Evolutionary conservation across 2,113 vertebrate genomes (phyloP).

Genomic region (Embiotoca jacksoni): DNA sequence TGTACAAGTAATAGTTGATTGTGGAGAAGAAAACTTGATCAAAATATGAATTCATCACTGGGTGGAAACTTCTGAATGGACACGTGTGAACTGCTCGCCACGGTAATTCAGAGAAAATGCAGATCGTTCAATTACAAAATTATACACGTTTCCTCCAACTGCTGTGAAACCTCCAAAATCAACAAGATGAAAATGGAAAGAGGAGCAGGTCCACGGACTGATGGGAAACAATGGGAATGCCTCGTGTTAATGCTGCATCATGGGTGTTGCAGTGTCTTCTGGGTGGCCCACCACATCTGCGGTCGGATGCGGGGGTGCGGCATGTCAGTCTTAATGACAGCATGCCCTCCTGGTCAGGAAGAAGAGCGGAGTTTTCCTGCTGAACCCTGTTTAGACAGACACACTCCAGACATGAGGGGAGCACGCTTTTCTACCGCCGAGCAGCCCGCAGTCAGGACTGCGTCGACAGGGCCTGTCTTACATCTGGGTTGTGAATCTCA

Average conservation of each 20-base stretch:
- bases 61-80: constrained; percentile 29
- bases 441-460: constrained; percentile 22
- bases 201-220: not conserved
- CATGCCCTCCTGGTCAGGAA: constrained; percentile 44
- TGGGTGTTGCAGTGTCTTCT: constrained; percentile 54
- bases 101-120: constrained; percentile 23
- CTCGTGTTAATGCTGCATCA: constrained; percentile 23
- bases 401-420: constrained; percentile 60
- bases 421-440: constrained; percentile 38
- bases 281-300: constrained; percentile 74
- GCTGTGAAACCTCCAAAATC: constrained; percentile 37
- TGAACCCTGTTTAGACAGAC: constrained; percentile 33
- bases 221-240: constrained; percentile 53
- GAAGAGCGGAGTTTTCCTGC: constrained; percentile 26
- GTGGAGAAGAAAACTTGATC: not conserved
- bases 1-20: too few relatives aligned
- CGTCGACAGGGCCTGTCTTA: constrained; percentile 38
- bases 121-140: constrained; percentile 30
- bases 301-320: constrained; percentile 49
- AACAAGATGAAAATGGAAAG: constrained; percentile 32
- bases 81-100: constrained; percentile 13
- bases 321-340: constrained; percentile 57
- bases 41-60: not conserved
- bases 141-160: constrained; percentile 22
- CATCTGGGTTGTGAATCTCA: constrained; percentile 60